phyloP scores from a whole-genome alignment of 2,797 vertebrate genomes.

The Acanthurus tractus region DNA sequence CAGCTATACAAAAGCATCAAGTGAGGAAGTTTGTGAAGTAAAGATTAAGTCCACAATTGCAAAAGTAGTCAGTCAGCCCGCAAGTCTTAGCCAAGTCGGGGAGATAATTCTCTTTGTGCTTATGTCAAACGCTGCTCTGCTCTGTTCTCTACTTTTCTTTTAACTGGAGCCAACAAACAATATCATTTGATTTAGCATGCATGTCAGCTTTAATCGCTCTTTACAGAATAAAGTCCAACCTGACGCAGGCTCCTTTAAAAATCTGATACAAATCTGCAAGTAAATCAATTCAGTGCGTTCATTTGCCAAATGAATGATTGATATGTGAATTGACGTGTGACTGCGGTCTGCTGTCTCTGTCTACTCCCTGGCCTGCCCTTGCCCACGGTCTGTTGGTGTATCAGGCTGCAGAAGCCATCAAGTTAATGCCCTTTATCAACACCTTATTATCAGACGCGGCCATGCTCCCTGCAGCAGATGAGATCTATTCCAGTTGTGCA shows the following conservation, averaged over 20 bases:
- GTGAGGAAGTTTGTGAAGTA: not conserved
- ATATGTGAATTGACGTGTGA: slow-evolving; percentile 65
- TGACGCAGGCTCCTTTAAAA: slow-evolving; percentile 49
- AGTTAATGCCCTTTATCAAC: slow-evolving; percentile 82
- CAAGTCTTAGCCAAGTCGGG: slow-evolving; percentile 11
- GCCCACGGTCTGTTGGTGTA: slow-evolving; percentile 74
- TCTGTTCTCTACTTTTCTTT: slow-evolving; percentile 35
- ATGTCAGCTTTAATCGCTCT: slow-evolving; percentile 59
- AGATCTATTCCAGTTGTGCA: slow-evolving; percentile 70
- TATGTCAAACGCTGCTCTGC: slow-evolving; percentile 24
- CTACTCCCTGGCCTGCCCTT: slow-evolving; percentile 49
- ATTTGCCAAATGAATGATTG: slow-evolving; percentile 60
- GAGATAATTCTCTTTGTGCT: slow-evolving; percentile 26
- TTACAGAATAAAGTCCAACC: slow-evolving; percentile 37
- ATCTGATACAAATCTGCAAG: slow-evolving; percentile 42
- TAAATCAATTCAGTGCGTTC: slow-evolving; percentile 54
- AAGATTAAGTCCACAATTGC: not conserved
- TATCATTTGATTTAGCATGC: slow-evolving; percentile 57
- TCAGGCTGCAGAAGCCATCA: slow-evolving; percentile 71
- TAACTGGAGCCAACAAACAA: slow-evolving; percentile 59
- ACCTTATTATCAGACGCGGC: slow-evolving; percentile 80
- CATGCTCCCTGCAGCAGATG: slow-evolving; percentile 75
- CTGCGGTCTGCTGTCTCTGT: slow-evolving; percentile 61
- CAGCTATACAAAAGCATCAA: not conserved
- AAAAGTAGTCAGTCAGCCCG: not conserved